Conservation (phyloP, 2,113 vertebrate species). For the Paedocypris sp. region DNA sequence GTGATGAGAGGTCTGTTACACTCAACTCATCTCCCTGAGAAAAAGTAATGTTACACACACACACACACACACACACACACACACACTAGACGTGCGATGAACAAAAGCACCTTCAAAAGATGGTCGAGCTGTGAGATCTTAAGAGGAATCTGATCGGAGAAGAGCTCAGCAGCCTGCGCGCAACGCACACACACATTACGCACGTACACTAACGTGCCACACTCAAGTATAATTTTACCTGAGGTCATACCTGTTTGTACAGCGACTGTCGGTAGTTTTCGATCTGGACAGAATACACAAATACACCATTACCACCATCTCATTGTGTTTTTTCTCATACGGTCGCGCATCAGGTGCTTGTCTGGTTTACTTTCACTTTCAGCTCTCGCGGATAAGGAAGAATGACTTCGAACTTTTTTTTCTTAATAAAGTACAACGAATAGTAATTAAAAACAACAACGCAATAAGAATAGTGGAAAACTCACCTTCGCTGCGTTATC, state of each 20-base stretch:
- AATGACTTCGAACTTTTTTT: not conserved
- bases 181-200: not conserved
- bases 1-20: slow-evolving; percentile 56
- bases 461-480: not conserved
- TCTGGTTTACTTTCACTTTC: slow-evolving; percentile 19
- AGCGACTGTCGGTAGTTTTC: slow-evolving; percentile 65
- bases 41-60: not conserved
- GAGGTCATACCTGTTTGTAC: slow-evolving; percentile 59
- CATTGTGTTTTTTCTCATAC: not conserved
- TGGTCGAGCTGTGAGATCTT: slow-evolving; percentile 68
- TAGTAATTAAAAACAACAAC: no score
- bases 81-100: not conserved
- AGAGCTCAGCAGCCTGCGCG: slow-evolving; percentile 67
- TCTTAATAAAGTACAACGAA: no score
- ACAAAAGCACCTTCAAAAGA: slow-evolving; percentile 54
- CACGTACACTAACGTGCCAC: not conserved
- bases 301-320: not conserved
- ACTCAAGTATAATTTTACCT: not conserved
- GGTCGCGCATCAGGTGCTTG: not conserved
- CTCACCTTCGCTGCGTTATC: slow-evolving; percentile 7
- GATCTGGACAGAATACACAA: slow-evolving; percentile 52
- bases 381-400: not conserved
- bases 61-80: not conserved
- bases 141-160: slow-evolving; percentile 62
- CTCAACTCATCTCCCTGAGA: slow-evolving; percentile 65